Base-by-base conservation (phyloP, 2,113 vertebrate genomes). In the Tragulus kanchil region DNA sequence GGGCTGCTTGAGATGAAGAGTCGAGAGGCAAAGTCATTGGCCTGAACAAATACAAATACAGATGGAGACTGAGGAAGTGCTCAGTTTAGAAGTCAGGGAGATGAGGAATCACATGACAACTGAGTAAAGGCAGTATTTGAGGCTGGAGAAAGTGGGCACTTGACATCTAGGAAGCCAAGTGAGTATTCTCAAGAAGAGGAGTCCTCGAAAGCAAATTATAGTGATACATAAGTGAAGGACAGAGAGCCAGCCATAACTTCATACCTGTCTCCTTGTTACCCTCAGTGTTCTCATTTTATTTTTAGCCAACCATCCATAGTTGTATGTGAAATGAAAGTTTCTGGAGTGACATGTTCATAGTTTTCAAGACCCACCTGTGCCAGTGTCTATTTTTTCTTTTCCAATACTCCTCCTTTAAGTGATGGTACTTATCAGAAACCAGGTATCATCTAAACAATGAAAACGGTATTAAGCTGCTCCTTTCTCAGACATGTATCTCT, bases 261-360 rank as follows among this genome's bases (percentile, higher is more conserved):
- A 79, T 83, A 50, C 45, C 5, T 15, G 36, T 52, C 26, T 85
- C 28, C 45, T 91, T 67, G 56, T 58, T 73, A n/a, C 14, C 12
- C 26, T 82, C 45, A 50, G 61, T 81, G 52, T 83, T 61, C 62
- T 79, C 42, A 61, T 85, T 93, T 94, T 64, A 61, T 82, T 93
- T 96, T 58, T 82, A 52, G 85, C 52, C 59, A 59, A 65, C 36
- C 5, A 25, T n/a, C 69, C 85, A 31, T 16, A 81, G 28, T 45
- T 96, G 16, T 82, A 23, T 79, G 5, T 89, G 31, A 73, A 96
- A 85, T 61, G 14, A 69, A 89, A 85, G 78, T 95, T 42, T 25
- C 17, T 89, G 36, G 48, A 62, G 17, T 62, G 12, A 71, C 3
- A 10, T 50, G 4, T 77, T 89, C 23, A 71, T 14, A 73, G n/a